Percentiles rank a stretch among this genome's conserved stretches.
phyloP scores from a whole-genome alignment of 92 coral and sea anemone species.

The Zoanthus sansibaricus region DNA sequence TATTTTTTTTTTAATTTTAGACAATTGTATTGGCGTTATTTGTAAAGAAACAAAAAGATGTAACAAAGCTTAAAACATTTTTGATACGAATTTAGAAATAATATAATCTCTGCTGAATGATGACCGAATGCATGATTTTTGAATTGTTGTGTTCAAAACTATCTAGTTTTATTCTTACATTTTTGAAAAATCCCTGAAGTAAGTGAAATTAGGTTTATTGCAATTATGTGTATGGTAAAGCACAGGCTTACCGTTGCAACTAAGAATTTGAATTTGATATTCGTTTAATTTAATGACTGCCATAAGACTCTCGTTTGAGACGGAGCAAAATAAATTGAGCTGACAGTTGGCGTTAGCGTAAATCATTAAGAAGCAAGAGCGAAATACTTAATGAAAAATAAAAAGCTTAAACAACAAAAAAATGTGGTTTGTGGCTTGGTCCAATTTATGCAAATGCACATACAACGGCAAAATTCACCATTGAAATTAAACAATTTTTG shows the following conservation, averaged over 20 bases:
- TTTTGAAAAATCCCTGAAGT: neutral
- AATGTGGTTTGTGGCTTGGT: constrained; percentile 36
- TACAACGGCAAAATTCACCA: constrained; percentile 16
- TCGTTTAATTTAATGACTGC: neutral
- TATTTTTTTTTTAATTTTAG: neutral
- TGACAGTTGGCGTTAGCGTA: constrained; percentile 1
- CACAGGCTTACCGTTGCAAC: neutral
- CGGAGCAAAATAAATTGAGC: neutral
- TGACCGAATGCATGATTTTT: neutral
- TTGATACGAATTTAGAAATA: neutral
- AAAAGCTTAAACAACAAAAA: neutral
- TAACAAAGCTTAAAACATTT: neutral
- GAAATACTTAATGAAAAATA: constrained; percentile 10
- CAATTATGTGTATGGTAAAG: neutral
- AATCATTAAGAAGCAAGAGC: neutral
- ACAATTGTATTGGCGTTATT: neutral
- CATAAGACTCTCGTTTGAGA: too few species aligned
- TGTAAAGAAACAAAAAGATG: neutral
- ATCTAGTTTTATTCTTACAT: neutral
- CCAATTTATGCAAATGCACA: constrained; percentile 29
- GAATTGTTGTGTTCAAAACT: neutral
- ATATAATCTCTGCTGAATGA: neutral
- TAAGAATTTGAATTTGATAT: neutral
- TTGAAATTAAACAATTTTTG: neutral
- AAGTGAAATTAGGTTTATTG: neutral